Percentiles rank a stretch among this genome's conserved stretches.
Conservation (phyloP, 2,888 invertebrate species). For the Agrochola circellaris region DNA sequence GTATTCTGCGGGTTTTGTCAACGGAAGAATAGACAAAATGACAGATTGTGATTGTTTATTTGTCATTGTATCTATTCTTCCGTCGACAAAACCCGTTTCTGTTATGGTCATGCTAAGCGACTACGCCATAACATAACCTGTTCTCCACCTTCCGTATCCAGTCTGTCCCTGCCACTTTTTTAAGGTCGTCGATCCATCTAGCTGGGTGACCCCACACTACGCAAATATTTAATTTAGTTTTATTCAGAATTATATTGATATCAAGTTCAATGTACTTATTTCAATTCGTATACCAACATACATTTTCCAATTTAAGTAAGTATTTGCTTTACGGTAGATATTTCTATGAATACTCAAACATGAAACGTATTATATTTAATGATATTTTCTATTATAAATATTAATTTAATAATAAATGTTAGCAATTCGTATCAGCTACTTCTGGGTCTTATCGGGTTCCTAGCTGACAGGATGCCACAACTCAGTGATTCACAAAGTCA, state of each 20-base stretch:
- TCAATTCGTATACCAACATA: neutral
- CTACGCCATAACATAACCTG: too few species aligned
- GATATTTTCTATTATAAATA: neutral
- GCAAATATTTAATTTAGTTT: neutral
- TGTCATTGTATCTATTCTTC: too few species aligned
- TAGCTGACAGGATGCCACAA: neutral
- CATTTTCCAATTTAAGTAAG: neutral
- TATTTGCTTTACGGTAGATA: neutral
- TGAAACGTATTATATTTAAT: slow-evolving; percentile 8
- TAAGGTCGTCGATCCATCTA: neutral
- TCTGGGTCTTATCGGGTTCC: neutral
- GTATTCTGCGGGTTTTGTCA: too few species aligned
- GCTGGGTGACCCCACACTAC: too few species aligned
- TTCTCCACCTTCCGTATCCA: neutral
- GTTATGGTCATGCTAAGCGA: too few species aligned
- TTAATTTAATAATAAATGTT: neutral
- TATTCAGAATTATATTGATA: neutral
- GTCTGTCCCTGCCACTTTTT: neutral
- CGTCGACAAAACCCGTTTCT: too few species aligned
- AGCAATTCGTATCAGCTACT: neutral
- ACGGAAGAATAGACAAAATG: too few species aligned
- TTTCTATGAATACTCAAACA: neutral
- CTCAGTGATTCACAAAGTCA: slow-evolving; percentile 4
- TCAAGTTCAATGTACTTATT: slow-evolving; percentile 4
- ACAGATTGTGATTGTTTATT: too few species aligned